Percentiles rank a stretch among this genome's conserved stretches.
Evolutionary conservation across 2,113 vertebrate species (phyloP).

Genomic region (Puntigrus tetrazona): DNA sequence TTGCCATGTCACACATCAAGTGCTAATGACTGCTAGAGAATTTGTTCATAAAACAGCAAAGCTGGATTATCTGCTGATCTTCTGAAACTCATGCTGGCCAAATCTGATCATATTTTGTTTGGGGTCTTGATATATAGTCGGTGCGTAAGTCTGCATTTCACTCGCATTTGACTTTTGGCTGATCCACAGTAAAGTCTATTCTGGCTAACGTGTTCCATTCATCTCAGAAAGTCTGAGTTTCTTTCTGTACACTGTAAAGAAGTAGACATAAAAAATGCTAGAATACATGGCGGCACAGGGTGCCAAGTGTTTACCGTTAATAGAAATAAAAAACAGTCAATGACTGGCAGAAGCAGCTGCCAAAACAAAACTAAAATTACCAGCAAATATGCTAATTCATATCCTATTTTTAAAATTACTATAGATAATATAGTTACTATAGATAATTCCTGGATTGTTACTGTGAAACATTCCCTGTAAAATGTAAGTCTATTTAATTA

Average conservation of each 20-base stretch:
- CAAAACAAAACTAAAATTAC: no score
- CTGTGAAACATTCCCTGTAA: no score
- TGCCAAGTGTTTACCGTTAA: background rate
- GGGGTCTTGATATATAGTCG: background rate
- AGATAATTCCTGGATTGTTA: no score
- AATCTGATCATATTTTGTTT: background rate
- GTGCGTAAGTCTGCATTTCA: background rate
- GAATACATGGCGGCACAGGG: background rate
- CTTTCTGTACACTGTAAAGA: no score
- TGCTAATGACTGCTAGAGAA: conserved; percentile 21
- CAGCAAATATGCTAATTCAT: no score
- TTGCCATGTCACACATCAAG: background rate
- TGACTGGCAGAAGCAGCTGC: no score
- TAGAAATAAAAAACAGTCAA: no score
- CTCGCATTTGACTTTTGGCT: background rate
- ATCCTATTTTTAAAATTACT: no score
- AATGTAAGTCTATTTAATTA: no score
- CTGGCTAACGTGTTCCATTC: background rate
- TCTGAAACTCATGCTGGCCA: conserved; percentile 4
- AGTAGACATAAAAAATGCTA: background rate
- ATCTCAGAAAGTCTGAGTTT: background rate
- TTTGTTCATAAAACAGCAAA: conserved; percentile 12
- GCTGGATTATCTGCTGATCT: conserved; percentile 1
- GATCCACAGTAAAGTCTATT: background rate
- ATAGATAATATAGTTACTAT: no score